Conservation (phyloP, 2,888 invertebrate species). For the Cyrtodaria siliqua region DNA sequence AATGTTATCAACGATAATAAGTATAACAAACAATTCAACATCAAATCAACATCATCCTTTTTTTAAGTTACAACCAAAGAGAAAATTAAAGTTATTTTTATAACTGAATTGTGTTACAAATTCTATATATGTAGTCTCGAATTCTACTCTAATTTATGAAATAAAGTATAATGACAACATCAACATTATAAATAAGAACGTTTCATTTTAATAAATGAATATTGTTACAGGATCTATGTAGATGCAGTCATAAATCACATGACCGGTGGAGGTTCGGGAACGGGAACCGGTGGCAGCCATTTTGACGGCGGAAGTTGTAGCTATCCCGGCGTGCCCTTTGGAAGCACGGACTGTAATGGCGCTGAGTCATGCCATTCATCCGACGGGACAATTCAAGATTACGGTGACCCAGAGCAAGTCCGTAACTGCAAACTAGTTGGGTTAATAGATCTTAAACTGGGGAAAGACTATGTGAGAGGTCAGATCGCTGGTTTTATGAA, state of each 20-base stretch:
- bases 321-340: conserved; percentile 86
- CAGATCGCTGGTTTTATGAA: conserved; percentile 77
- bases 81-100: too few relatives aligned
- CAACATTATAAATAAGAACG: too few relatives aligned
- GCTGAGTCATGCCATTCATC: conserved; percentile 86
- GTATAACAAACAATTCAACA: too few relatives aligned
- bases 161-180: too few relatives aligned
- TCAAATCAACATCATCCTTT: too few relatives aligned
- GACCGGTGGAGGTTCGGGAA: conserved; percentile 89
- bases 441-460: conserved; percentile 92
- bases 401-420: conserved; percentile 72
- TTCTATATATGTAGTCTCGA: too few relatives aligned
- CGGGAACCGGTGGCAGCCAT: conserved; percentile 87
- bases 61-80: too few relatives aligned
- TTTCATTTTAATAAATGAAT: too few relatives aligned
- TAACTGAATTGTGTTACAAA: too few relatives aligned
- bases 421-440: conserved; percentile 91
- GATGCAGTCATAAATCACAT: conserved; percentile 95
- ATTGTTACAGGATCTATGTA: conserved; percentile 90
- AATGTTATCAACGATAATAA: too few relatives aligned
- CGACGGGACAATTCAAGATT: conserved; percentile 80
- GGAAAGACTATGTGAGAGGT: conserved; percentile 83
- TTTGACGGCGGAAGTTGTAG: conserved; percentile 77
- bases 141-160: too few relatives aligned
- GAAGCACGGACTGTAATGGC: conserved; percentile 89